Evolutionary conservation across 2,797 vertebrate species (phyloP).

Genomic region (Poeciliopsis presidionis): DNA sequence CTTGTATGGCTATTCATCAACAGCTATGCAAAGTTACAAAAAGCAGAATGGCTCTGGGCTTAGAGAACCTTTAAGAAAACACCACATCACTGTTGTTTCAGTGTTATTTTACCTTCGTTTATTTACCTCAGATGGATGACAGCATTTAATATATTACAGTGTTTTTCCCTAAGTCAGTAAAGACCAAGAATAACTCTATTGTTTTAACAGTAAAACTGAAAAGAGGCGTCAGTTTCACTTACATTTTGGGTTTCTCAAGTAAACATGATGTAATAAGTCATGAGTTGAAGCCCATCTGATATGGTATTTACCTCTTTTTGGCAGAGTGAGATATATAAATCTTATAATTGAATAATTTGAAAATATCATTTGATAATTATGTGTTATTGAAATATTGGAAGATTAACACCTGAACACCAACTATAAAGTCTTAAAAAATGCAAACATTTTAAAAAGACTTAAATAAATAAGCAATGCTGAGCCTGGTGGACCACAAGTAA

Average conservation of each 20-base stretch:
- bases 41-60: conserved; percentile 52
- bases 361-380: too few relatives aligned
- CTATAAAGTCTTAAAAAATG: too few relatives aligned
- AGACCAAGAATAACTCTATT: not conserved
- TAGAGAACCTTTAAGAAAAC: conserved; percentile 52
- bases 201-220: not conserved
- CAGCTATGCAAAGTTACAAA: conserved; percentile 68
- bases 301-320: not conserved
- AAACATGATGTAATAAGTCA: not conserved
- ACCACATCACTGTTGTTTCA: conserved; percentile 62
- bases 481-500: too few relatives aligned
- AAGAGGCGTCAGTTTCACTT: not conserved
- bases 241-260: not conserved
- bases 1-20: conserved; percentile 60
- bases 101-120: conserved; percentile 7
- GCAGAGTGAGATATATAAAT: not conserved
- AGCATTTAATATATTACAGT: conserved; percentile 2
- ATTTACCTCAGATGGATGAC: conserved; percentile 6
- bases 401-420: too few relatives aligned
- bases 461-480: too few relatives aligned
- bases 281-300: not conserved
- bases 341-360: not conserved
- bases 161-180: not conserved
- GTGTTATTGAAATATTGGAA: too few relatives aligned
- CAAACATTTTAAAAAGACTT: too few relatives aligned